Base-by-base conservation (phyloP, 1,140 invertebrate genomes). In the Drosophila baimaii region DNA sequence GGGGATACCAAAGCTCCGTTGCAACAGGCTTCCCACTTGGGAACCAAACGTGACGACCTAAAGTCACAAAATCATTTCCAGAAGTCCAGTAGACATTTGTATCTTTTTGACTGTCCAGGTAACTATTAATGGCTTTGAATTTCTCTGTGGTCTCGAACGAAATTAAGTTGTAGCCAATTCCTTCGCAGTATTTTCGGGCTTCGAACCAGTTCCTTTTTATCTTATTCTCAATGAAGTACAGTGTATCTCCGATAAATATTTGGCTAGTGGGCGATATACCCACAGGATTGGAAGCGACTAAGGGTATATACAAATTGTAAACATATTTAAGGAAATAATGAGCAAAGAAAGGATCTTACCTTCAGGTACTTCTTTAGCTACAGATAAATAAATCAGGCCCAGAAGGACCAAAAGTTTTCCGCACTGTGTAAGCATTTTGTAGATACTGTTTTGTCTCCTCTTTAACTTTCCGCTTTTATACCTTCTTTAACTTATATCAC, bases 1-100 rank as follows among this genome's bases (percentile, higher is more conserved):
- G 12, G 8, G 47, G 13, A 8, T 8, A 17, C 69, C 69, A 76
- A 31, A 73, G 54, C 0, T 33, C 10, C 8, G 19, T 10, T 1
- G 19, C 29, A 6, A 76, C 7, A 2, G 54, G 54, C 1, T 73
- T 3, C 0, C 37, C 66, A 19, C 17, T 76, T 0, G 39, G 17
- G 12, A 65, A 54, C 73, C 73, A 76, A 57, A 19, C 17, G 6
- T 76, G 69, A 1, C 6, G 13, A 2, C 33, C 68, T 9, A 39
- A 12, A 12, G 39, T 35, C 0, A 25, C 25, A 27, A 52, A 51
- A 25, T 65, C 68, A 1, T 27, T 44, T 5, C 73, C 73, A 3
- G 59, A 64, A 7, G 68, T 71, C 68, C 73, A 76, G 15, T 58
- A 72, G 0, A 35, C 3, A 1, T 6, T 49, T 17, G 9, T 6